phyloP scores from a whole-genome alignment of 2,888 invertebrate species.

The Dorcus parallelipipedus region DNA sequence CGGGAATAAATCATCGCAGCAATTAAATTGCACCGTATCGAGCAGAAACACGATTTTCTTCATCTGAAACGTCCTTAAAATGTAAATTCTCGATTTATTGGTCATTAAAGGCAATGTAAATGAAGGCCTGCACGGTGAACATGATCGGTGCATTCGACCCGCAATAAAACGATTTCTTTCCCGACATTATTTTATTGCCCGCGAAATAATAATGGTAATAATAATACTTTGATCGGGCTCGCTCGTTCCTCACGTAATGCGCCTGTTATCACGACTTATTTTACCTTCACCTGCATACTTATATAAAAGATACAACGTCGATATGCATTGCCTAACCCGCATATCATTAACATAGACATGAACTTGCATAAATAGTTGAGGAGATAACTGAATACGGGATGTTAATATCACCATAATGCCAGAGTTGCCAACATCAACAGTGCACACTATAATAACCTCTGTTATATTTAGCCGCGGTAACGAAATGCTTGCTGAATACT shows the following conservation, averaged over 20 bases:
- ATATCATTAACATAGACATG: conserved; percentile 1
- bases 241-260: background rate
- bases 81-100: no score
- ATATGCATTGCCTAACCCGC: conserved; percentile 1
- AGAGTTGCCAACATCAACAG: background rate
- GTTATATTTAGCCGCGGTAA: background rate
- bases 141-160: no score
- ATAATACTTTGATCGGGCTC: no score
- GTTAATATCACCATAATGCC: background rate
- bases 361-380: background rate
- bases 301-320: background rate
- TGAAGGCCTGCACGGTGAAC: no score
- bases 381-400: conserved; percentile 2
- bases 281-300: conserved; percentile 1
- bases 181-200: no score
- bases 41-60: no score
- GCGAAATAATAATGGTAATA: no score
- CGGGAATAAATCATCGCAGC: no score
- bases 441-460: background rate
- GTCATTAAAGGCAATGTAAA: no score
- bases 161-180: no score
- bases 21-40: no score
- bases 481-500: background rate
- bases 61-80: no score
- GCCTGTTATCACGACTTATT: background rate